Percentiles rank a stretch among this genome's conserved stretches.
phyloP scores from a whole-genome alignment of 2,888 invertebrate genomes.

The Bugulina stolonifera region DNA sequence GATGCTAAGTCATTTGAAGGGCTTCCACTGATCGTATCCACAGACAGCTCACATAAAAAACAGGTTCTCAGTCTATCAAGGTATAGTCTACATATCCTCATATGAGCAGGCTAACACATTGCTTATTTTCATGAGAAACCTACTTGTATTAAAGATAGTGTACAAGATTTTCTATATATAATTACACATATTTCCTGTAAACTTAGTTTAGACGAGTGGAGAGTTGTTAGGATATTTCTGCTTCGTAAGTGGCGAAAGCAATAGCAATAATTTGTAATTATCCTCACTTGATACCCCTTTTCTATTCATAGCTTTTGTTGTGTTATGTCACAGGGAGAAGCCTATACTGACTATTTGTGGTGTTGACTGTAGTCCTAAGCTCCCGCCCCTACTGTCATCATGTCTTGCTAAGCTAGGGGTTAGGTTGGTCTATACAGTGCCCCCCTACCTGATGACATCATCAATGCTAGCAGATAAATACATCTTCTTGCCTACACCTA shows the following conservation, averaged over 20 bases:
- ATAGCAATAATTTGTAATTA: too few relatives aligned
- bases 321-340: neutral
- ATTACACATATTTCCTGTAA: too few relatives aligned
- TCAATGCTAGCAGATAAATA: neutral
- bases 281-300: too few relatives aligned
- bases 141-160: too few relatives aligned
- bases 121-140: too few relatives aligned
- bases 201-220: too few relatives aligned
- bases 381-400: neutral
- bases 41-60: neutral
- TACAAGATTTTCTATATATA: too few relatives aligned
- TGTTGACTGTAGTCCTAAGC: neutral
- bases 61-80: slow-evolving; percentile 13
- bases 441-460: neutral
- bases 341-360: neutral
- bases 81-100: too few relatives aligned
- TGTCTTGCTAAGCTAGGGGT: neutral
- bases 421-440: neutral
- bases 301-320: too few relatives aligned
- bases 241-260: too few relatives aligned
- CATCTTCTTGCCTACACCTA: slow-evolving; percentile 21
- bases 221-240: too few relatives aligned
- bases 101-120: too few relatives aligned
- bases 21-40: slow-evolving; percentile 31
- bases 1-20: slow-evolving; percentile 30